phyloP scores from a whole-genome alignment of 1,140 invertebrate genomes.

The Sitobion miscanthi region DNA sequence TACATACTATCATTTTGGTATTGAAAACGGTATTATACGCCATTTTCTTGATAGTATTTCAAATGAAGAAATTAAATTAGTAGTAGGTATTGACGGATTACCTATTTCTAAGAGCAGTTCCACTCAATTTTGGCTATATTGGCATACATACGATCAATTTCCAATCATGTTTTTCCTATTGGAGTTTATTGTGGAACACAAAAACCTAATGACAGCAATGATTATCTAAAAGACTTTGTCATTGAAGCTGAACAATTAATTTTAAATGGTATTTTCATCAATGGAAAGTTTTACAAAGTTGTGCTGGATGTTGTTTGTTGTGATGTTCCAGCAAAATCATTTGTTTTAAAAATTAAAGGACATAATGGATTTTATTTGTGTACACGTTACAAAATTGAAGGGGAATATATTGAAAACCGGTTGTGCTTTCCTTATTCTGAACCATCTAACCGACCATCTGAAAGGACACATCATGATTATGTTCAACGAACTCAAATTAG shows the following conservation, averaged over 20 bases:
- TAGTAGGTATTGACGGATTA: constrained; percentile 36
- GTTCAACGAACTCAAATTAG: background rate
- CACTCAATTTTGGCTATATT: constrained; percentile 30
- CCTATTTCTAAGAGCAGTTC: constrained; percentile 33
- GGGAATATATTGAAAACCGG: background rate
- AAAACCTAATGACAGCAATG: constrained; percentile 58
- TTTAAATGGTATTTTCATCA: constrained; percentile 56
- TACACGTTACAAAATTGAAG: constrained; percentile 58
- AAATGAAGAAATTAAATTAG: background rate
- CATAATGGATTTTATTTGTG: constrained; percentile 59
- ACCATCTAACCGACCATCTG: background rate
- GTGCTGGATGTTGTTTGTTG: constrained; percentile 59
- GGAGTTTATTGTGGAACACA: constrained; percentile 60
- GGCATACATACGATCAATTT: background rate
- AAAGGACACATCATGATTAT: background rate
- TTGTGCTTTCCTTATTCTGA: constrained; percentile 37
- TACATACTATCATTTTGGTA: constrained; percentile 57
- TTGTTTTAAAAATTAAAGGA: constrained; percentile 58
- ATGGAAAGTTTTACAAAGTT: constrained; percentile 39
- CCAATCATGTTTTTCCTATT: constrained; percentile 28
- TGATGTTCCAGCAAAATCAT: constrained; percentile 60
- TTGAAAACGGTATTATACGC: constrained; percentile 41
- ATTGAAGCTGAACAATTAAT: constrained; percentile 57
- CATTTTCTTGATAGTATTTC: constrained; percentile 12
- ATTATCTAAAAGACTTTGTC: constrained; percentile 59